Conservation (phyloP, 2,797 vertebrate genomes). For the Acropternis orthonyx region DNA sequence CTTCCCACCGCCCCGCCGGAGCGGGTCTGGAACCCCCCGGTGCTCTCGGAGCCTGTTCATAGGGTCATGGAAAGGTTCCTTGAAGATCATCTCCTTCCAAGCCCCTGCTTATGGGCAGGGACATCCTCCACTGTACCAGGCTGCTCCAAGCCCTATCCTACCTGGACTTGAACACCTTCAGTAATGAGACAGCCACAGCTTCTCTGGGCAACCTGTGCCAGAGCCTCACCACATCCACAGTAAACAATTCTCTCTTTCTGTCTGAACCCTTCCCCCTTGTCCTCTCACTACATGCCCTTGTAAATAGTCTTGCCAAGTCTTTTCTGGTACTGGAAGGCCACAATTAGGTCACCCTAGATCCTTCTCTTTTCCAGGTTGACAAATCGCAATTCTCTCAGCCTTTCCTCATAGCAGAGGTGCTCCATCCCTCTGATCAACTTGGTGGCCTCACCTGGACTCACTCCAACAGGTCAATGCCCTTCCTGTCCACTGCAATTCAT, state of each 20-base stretch:
- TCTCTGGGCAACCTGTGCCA: background rate
- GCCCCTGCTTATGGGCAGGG: background rate
- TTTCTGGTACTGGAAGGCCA: background rate
- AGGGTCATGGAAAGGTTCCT: background rate
- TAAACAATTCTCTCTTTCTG: background rate
- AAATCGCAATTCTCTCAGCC: background rate
- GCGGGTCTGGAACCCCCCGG: background rate
- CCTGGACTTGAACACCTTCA: background rate
- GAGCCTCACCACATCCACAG: fast-evolving
- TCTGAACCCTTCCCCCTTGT: background rate
- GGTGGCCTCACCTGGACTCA: background rate
- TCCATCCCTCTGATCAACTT: background rate
- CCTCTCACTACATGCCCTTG: background rate
- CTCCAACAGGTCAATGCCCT: background rate
- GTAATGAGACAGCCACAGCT: background rate
- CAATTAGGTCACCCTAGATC: background rate
- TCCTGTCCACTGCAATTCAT: background rate
- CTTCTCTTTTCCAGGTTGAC: background rate
- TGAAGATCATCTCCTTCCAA: background rate
- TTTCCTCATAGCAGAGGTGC: background rate
- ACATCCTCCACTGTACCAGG: too few relatives aligned
- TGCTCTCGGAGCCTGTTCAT: background rate
- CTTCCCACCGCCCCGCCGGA: background rate
- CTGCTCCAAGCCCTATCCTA: background rate
- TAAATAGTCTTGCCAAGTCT: background rate